These are phyloP conservation scores for Aplidium turbinatum DNA, from an alignment of 23 tunicate species.

Conservation along the genomic window DNA sequence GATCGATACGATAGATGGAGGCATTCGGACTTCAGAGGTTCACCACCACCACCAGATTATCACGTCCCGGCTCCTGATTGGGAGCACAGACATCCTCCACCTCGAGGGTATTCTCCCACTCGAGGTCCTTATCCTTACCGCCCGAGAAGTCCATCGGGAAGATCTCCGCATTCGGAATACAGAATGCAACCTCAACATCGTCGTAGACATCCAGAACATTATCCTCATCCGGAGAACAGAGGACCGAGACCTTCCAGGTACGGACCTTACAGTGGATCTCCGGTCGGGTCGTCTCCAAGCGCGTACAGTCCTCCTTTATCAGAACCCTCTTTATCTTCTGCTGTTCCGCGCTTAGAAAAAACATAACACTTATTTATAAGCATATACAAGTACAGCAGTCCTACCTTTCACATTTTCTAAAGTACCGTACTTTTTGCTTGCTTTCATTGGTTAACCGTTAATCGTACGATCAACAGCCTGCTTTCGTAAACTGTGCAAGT, in stretches of 20 bases:
- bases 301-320: conserved; percentile 51
- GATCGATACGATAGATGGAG: conserved; percentile 20
- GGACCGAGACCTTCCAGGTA: conserved; percentile 21
- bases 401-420: too few relatives aligned
- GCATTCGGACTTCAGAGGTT: conserved; percentile 33
- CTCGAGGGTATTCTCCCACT: conserved; percentile 33
- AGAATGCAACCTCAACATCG: conserved; percentile 29
- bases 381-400: too few relatives aligned
- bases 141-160: conserved; percentile 50
- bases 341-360: too few relatives aligned
- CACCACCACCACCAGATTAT: conserved; percentile 42
- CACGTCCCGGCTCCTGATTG: conserved; percentile 28
- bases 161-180: conserved; percentile 48
- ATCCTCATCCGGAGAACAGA: conserved; percentile 27
- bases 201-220: conserved; percentile 19
- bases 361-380: too few relatives aligned
- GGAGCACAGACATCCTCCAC: conserved; percentile 11
- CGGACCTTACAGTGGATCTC: conserved; percentile 39
- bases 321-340: conserved; percentile 19
- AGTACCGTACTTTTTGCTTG: too few relatives aligned
- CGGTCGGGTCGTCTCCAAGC: conserved; percentile 28
- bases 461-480: too few relatives aligned
- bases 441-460: too few relatives aligned
- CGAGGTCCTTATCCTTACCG: conserved; percentile 37
- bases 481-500: too few relatives aligned